Conservation (phyloP, 2,113 vertebrate genomes). For the Herpetotheres cachinnans region DNA sequence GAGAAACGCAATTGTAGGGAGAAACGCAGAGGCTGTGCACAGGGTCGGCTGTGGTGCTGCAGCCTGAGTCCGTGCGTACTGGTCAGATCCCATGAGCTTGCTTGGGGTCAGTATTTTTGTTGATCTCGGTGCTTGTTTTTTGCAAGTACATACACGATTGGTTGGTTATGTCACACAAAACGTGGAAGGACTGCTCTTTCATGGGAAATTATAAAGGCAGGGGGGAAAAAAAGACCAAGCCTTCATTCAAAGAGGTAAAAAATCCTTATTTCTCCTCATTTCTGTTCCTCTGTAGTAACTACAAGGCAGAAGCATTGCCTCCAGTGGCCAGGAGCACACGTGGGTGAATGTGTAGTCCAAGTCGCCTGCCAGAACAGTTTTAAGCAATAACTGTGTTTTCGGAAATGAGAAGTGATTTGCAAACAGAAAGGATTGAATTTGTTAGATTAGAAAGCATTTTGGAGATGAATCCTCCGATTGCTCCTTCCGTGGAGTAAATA, state of each 20-base stretch:
- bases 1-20: accelerated
- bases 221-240: neutral
- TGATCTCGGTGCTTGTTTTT: neutral
- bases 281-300: accelerated
- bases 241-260: neutral
- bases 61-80: accelerated
- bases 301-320: accelerated
- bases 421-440: neutral
- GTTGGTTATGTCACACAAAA: neutral
- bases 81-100: accelerated
- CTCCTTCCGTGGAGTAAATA: neutral
- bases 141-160: no score
- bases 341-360: accelerated
- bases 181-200: neutral
- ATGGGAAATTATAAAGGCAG: accelerated
- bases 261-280: neutral
- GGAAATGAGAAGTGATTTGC: neutral
- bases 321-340: accelerated
- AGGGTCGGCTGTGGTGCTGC: accelerated
- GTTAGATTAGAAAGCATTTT: neutral
- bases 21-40: neutral
- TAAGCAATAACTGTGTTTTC: accelerated
- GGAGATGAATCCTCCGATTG: neutral
- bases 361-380: neutral
- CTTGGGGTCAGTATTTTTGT: accelerated